A percentile compares a stretch with the other conserved stretches of the same genome.
Conservation (phyloP, 2,888 invertebrate species). For the Holacanthella duospinosa region DNA sequence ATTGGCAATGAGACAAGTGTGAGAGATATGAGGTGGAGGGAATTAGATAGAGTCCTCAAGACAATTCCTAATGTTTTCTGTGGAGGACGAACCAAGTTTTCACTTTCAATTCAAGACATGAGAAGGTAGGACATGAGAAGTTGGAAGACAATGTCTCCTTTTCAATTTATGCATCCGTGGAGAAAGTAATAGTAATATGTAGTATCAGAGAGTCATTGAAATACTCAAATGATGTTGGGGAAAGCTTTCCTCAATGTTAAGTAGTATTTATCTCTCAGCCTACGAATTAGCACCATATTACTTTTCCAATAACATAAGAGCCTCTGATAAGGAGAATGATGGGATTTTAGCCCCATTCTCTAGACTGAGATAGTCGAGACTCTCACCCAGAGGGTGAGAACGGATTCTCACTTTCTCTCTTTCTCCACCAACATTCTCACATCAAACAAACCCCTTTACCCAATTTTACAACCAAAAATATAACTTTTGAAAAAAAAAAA, state of each 20-base stretch:
- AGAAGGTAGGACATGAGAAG: neutral
- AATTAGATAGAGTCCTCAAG: conserved; percentile 18
- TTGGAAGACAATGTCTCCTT: neutral
- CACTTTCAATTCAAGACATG: neutral
- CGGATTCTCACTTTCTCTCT: conserved; percentile 7
- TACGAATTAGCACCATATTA: conserved; percentile 36
- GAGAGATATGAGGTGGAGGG: conserved; percentile 22
- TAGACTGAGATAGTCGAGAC: conserved; percentile 23
- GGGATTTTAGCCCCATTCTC: conserved; percentile 23
- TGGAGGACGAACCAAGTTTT: neutral
- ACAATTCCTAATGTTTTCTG: neutral
- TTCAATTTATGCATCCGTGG: neutral
- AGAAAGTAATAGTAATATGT: too few relatives aligned
- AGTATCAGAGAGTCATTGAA: too few relatives aligned
- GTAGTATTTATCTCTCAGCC: too few relatives aligned
- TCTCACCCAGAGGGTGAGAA: neutral
- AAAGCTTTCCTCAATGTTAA: too few relatives aligned
- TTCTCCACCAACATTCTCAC: neutral
- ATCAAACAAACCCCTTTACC: too few relatives aligned
- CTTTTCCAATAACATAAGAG: conserved; percentile 35
- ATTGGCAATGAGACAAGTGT: conserved; percentile 22
- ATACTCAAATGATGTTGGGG: too few relatives aligned
- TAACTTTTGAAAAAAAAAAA: neutral
- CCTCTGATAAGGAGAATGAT: conserved; percentile 28
- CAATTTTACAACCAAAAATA: neutral